Conservation (phyloP, 1,140 invertebrate genomes). For the Eumaeus atala region DNA sequence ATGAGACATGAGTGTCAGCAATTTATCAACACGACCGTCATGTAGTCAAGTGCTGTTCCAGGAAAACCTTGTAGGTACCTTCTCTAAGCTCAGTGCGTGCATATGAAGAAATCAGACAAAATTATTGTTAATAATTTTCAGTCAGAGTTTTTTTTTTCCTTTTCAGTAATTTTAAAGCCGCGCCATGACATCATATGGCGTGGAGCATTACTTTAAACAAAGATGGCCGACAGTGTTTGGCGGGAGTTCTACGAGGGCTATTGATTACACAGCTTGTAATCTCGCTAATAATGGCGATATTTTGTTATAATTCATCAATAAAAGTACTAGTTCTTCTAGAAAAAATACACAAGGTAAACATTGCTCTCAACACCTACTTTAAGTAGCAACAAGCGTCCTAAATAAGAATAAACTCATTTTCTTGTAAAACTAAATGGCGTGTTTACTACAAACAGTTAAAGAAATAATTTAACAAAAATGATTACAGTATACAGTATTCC, state of each 20-base stretch:
- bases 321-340: conserved; percentile 49
- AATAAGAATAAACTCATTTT: no score
- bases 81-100: no score
- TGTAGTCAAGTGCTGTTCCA: no score
- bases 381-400: no score
- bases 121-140: no score
- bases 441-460: not conserved
- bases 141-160: not conserved
- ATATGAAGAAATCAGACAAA: no score
- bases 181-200: conserved; percentile 47
- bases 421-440: no score
- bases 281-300: conserved; percentile 52
- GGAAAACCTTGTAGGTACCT: no score
- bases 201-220: conserved; percentile 45
- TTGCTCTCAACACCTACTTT: no score
- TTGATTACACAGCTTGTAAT: conserved; percentile 52
- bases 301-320: conserved; percentile 53
- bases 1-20: no score
- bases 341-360: conserved; percentile 50
- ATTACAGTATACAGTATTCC: conserved; percentile 47
- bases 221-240: conserved; percentile 45
- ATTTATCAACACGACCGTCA: no score
- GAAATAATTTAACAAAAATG: not conserved
- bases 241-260: conserved; percentile 48
- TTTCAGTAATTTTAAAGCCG: conserved; percentile 36